Evolutionary conservation across 1,140 invertebrate species (phyloP).

Genomic region (Belonocnema kinseyi): DNA sequence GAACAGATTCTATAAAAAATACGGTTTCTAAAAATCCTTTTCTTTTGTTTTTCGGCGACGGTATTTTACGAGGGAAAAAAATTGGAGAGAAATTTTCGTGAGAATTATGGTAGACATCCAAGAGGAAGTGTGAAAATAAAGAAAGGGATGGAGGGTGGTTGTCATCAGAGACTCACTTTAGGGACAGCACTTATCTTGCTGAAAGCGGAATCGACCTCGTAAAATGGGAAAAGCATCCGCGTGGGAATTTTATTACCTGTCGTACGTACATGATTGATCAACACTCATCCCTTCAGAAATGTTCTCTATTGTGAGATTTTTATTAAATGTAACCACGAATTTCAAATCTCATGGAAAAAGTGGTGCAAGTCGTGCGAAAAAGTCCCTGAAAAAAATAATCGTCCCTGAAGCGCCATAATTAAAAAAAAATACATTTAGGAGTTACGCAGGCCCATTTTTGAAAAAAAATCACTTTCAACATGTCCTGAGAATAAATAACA

Average conservation of each 20-base stretch:
- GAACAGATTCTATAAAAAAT: too few relatives aligned
- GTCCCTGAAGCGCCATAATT: background rate
- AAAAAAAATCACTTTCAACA: too few relatives aligned
- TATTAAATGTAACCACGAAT: conserved; percentile 16
- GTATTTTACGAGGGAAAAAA: background rate
- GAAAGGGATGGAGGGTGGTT: background rate
- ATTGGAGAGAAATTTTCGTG: background rate
- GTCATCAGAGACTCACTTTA: conserved; percentile 15
- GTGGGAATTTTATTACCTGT: conserved; percentile 25
- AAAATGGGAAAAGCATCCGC: conserved; percentile 17
- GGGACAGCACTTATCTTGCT: conserved; percentile 16
- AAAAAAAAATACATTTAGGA: too few relatives aligned
- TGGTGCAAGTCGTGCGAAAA: conserved; percentile 5
- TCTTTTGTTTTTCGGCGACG: background rate
- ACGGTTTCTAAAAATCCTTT: too few relatives aligned
- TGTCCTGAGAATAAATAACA: too few relatives aligned
- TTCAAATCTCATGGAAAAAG: background rate
- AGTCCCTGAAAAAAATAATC: background rate
- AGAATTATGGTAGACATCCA: background rate
- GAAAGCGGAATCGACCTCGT: conserved; percentile 25
- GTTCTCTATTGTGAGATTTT: background rate
- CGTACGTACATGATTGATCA: conserved; percentile 14
- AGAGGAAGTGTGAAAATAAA: background rate
- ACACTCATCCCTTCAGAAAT: conserved; percentile 5
- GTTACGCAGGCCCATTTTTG: too few relatives aligned